These are phyloP conservation scores for Temnothorax unifasciatus DNA, from an alignment of 2,888 invertebrate genomes.

Conservation along the genomic window DNA sequence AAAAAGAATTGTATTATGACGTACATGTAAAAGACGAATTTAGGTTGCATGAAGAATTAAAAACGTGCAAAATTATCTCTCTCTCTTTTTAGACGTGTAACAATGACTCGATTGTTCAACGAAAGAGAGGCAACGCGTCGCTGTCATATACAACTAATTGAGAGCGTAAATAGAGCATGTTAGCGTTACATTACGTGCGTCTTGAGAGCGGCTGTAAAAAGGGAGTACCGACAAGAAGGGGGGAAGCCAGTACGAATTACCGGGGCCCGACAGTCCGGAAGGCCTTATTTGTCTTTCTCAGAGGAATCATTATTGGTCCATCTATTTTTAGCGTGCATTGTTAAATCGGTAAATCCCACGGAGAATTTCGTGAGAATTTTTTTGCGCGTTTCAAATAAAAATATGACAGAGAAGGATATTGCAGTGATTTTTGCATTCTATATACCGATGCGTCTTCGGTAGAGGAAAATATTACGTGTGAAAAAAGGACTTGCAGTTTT, in stretches of 20 bases:
- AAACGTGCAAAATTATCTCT: not conserved
- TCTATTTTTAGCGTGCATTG: slow-evolving; percentile 1
- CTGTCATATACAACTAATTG: not conserved
- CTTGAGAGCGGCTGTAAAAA: slow-evolving; percentile 12
- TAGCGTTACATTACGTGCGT: not conserved
- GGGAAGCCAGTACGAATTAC: slow-evolving; percentile 8
- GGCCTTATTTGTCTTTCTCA: not conserved
- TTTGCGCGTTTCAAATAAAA: not conserved
- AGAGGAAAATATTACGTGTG: not conserved
- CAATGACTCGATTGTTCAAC: slow-evolving; percentile 17
- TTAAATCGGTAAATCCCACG: not conserved
- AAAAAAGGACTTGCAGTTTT: not conserved
- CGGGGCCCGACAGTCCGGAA: not conserved
- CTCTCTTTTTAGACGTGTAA: not conserved
- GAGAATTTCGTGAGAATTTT: not conserved
- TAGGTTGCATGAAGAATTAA: not conserved
- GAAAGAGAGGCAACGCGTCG: not conserved
- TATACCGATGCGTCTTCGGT: not conserved
- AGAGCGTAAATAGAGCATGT: slow-evolving; percentile 28
- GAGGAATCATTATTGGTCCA: slow-evolving; percentile 16
- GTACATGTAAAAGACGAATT: not conserved
- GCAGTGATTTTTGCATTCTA: not conserved
- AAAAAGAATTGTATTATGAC: not conserved
- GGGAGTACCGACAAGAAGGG: not conserved
- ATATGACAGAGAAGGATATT: not conserved